Base-by-base conservation (phyloP, 2,888 invertebrate genomes). In the Panzeria rudis region DNA sequence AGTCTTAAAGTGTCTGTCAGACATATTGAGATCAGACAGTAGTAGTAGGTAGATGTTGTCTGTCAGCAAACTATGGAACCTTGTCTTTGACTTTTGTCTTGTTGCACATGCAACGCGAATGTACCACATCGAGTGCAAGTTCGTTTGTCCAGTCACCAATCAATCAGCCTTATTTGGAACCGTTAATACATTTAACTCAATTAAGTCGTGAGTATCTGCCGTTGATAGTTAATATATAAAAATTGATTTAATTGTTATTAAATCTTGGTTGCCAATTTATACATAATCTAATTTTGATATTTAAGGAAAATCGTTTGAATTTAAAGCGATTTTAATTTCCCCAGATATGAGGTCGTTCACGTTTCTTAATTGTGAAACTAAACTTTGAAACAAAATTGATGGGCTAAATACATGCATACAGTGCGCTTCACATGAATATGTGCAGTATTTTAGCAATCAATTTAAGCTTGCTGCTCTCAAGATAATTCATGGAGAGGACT, bases 171-270 rank as follows among this genome's bases (percentile, higher is more conserved):
- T 77, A 84, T 84, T 73, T 69, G 82, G 78, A 73, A 62, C 80
- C 83, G 62, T 80, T 82, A 75, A 82, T 80, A 69, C 25, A 61
- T 75, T 81, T 81, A 84, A 84, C 61, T 84, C 72, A 84, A 84
- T 81, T 84, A 81, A 84, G 62, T 81, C 62, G 59, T 81, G 76
- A 68, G 72, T 68, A 77, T 76, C 25, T 80, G 61, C 35, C 52
- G 38, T 25, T 78, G 68, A 69, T 73, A 29, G 5, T 29, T 4
- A 4, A 4, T 54, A 79, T 62, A 84, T 68, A 75, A 72, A 79
- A 84, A 64, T 64, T 32, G 47, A 56, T 75, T 75, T 79, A 84
- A 71, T 84, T 69, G 29, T 75, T 79, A 69, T 75, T 83, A 68
- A 73, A 78, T 76, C 54, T 50, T 73, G 23, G n/a, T 50, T 61